Evolutionary conservation across 1,140 invertebrate species (phyloP), one percentile per base, ranked within the genome.

Genomic region (Gerris buenoi): DNA sequence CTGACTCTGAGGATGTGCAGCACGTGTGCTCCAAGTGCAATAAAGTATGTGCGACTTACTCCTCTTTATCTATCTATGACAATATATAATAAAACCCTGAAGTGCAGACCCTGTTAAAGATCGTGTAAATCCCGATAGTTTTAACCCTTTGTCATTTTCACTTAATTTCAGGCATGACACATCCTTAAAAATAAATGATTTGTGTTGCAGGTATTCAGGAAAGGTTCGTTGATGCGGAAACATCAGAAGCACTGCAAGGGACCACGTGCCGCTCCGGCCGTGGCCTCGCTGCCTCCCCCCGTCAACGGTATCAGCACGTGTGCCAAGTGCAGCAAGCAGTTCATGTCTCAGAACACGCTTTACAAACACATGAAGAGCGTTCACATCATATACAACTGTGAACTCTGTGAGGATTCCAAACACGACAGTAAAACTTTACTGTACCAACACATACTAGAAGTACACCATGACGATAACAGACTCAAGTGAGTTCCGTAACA

Each of bases 401-500:
- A 84, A 62, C 75, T 84, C 13, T 84, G 83, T 71, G 76, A 78
- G 13, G 80, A 82, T 68, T 81, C 79, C 1, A 77, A 77, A 26
- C 78, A 76, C 0, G 79, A 74, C 74, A 22, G 74, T 1, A 84
- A 83, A 70, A 79, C 82, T 18, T 82, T 82, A 18, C 82, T 85
- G 26, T 81, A 84, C 74, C 80, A 81, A 0, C 83, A 85, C 68
- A 83, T 84, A 66, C 77, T 81, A 22, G 78, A 82, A 27, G 76
- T 79, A 10, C 84, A 85, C 70, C 79, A 80, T 71, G 74, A 80
- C 27, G 80, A 83, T 72, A 80, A 81, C 2, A 78, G 84, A 69
- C 73, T 83, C 57, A 79, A 46, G 33, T 46, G 18, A 46, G 33
- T n/a, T n/a, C n/a, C n/a, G n/a, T n/a, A n/a, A n/a, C n/a, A n/a